Percentiles rank a stretch among this genome's conserved stretches.
These are phyloP conservation scores for Campylomormyrus numenius DNA, from an alignment of 2,113 vertebrate species.

Conservation along the genomic window DNA sequence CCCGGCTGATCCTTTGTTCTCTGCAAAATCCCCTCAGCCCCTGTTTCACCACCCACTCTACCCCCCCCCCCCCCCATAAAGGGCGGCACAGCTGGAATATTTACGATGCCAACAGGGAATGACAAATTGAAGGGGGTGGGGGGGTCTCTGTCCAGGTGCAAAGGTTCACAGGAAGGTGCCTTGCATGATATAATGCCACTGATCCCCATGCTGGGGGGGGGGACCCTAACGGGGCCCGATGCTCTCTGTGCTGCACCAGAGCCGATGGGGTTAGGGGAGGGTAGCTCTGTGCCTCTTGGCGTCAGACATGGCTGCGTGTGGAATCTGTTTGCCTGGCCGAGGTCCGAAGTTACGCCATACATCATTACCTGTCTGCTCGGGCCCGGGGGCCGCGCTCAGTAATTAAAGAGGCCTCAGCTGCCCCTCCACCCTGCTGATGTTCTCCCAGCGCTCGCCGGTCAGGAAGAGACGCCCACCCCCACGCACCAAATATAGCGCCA, in stretches of 20 bases:
- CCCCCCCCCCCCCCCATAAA: not conserved
- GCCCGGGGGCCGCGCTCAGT: slow-evolving; percentile 55
- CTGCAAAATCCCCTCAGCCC: not conserved
- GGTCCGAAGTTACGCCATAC: slow-evolving; percentile 40
- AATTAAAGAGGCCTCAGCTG: slow-evolving; percentile 50
- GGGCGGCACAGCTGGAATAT: not conserved
- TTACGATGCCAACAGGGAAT: not conserved
- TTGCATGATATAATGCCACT: not conserved
- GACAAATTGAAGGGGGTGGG: not conserved
- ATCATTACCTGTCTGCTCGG: slow-evolving; percentile 58
- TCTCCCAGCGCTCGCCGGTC: slow-evolving; percentile 39
- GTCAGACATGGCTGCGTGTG: not conserved
- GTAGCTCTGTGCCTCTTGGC: not conserved
- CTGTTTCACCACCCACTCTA: not conserved
- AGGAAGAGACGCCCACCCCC: slow-evolving; percentile 28
- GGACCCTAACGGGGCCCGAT: not conserved
- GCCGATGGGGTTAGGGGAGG: not conserved
- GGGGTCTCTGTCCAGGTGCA: not conserved
- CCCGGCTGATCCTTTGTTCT: not conserved
- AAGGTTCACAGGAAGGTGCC: not conserved
- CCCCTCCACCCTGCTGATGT: slow-evolving; percentile 60
- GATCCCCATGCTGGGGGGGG: not conserved
- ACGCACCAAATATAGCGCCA: slow-evolving; percentile 45
- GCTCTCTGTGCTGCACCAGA: not conserved
- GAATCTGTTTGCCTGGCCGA: not conserved